phyloP scores from a whole-genome alignment of 2,113 vertebrate species.

The Ciconia stormi region DNA sequence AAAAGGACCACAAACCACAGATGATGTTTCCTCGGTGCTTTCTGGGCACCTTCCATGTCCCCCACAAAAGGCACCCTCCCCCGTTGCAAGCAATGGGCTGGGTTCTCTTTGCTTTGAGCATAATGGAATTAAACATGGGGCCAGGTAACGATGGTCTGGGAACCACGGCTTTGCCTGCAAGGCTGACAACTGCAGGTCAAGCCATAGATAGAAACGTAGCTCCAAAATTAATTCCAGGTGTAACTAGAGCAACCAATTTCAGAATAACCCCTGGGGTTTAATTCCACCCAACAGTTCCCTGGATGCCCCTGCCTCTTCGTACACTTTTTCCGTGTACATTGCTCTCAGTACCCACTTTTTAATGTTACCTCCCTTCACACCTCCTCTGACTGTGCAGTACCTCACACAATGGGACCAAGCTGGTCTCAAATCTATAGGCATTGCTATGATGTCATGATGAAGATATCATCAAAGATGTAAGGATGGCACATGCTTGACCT shows the following conservation, averaged over 20 bases:
- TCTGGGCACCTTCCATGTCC: not conserved
- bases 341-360: not conserved
- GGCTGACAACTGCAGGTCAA: not conserved
- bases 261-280: not conserved
- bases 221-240: not conserved
- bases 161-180: not conserved
- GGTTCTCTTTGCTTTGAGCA: not conserved
- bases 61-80: not conserved
- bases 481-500: not conserved
- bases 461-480: not conserved
- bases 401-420: fast-evolving
- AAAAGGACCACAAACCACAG: not conserved
- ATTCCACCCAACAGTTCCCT: not conserved
- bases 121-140: not conserved
- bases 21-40: not conserved
- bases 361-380: fast-evolving
- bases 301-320: too few species aligned
- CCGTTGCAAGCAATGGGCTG: not conserved
- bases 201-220: fast-evolving
- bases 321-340: fast-evolving
- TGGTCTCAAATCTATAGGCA: not conserved
- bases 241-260: not conserved
- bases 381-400: not conserved
- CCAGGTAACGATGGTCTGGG: fast-evolving
- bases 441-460: fast-evolving